Conservation (phyloP, 2,797 vertebrate species). For the Geotrypetes seraphini region DNA sequence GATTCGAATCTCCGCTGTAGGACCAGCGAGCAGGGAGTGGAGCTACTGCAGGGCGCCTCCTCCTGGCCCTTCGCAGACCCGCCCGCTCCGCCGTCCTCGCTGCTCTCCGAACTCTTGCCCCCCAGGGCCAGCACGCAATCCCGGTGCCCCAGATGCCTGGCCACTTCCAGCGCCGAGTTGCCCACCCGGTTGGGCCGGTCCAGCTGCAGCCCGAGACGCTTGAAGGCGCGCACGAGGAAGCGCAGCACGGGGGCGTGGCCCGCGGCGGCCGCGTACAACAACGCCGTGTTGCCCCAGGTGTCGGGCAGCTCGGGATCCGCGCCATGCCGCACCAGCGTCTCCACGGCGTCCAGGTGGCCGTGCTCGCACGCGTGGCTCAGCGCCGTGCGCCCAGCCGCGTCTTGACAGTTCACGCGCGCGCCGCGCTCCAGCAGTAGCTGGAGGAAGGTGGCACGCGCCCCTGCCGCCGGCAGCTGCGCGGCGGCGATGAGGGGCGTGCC, state of each 20-base stretch:
- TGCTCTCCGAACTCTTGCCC: background rate
- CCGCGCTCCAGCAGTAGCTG: conserved; percentile 52
- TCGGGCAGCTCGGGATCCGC: conserved; percentile 52
- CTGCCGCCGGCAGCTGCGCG: conserved; percentile 34
- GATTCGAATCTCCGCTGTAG: conserved; percentile 16
- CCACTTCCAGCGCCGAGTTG: conserved; percentile 49
- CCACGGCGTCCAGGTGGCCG: conserved; percentile 47
- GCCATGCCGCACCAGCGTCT: conserved; percentile 46
- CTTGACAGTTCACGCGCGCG: conserved; percentile 43
- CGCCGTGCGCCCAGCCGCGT: conserved; percentile 43
- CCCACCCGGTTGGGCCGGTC: conserved; percentile 53
- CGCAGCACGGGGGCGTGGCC: conserved; percentile 42
- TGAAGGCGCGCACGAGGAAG: conserved; percentile 59
- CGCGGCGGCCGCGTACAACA: conserved; percentile 49
- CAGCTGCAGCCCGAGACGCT: conserved; percentile 52
- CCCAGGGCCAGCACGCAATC: conserved; percentile 44
- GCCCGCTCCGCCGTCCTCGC: background rate
- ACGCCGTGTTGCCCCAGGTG: conserved; percentile 47
- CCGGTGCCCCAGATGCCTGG: conserved; percentile 46
- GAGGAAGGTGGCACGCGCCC: conserved; percentile 35
- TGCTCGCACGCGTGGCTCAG: conserved; percentile 54
- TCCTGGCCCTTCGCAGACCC: background rate
- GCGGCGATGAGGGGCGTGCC: conserved; percentile 52
- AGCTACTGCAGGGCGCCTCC: background rate
- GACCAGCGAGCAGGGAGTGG: background rate